Evolutionary conservation across 2,888 invertebrate genomes (phyloP).

Genomic region (Rhodophaea formosa): DNA sequence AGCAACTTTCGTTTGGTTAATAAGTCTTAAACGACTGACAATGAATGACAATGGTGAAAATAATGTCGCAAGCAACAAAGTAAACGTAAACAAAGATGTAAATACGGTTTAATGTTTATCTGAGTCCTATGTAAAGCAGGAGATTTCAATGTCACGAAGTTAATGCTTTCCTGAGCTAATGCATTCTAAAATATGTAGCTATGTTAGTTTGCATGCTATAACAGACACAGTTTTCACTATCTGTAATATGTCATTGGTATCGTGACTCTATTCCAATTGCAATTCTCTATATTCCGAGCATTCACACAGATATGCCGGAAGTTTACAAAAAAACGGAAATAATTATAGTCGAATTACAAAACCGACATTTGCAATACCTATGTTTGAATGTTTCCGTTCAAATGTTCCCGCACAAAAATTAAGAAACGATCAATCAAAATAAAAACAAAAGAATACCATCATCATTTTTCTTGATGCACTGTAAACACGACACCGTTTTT

Average conservation of each 20-base stretch:
- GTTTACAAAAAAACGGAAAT: slow-evolving; percentile 2
- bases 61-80: background rate
- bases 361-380: background rate
- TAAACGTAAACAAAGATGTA: background rate
- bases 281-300: background rate
- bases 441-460: slow-evolving; percentile 55
- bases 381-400: background rate
- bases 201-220: slow-evolving; percentile 3
- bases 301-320: background rate
- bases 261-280: background rate
- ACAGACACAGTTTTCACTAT: background rate
- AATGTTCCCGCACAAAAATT: slow-evolving; percentile 2
- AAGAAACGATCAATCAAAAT: slow-evolving; percentile 6
- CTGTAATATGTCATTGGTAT: background rate
- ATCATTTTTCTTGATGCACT: slow-evolving; percentile 74
- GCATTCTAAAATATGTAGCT: slow-evolving; percentile 3
- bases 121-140: slow-evolving; percentile 7
- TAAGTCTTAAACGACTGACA: too few species aligned
- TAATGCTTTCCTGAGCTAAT: slow-evolving; percentile 1
- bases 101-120: background rate
- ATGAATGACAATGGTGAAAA: background rate
- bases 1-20: too few species aligned
- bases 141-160: slow-evolving; percentile 5
- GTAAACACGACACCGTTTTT: slow-evolving; percentile 76
- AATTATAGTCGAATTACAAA: background rate